Evolutionary conservation across 1,140 invertebrate genomes (phyloP), one percentile per base, ranked within the genome.

Genomic region (Drosophila fuyamai): DNA sequence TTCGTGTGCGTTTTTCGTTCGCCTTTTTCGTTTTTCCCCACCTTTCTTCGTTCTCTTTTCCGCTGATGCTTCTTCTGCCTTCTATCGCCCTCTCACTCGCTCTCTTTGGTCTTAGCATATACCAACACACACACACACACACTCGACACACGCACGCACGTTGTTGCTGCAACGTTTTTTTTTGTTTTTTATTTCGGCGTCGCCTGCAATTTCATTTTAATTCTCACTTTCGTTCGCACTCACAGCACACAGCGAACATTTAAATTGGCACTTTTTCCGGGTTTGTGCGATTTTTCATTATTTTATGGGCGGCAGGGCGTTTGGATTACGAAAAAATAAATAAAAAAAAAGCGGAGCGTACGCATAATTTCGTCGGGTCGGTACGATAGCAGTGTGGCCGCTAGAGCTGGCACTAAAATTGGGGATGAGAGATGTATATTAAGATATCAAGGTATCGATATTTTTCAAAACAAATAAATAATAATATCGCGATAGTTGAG

Each of bases 311-410:
- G 63, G 60, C 50, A 47, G 58, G 67, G 32, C 48, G 73, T 83
- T 56, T 63, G 47, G 61, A 62, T 80, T 86, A 85, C 79, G 82
- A 86, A 86, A 86, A 80, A 84, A 85, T 72, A 79, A 81, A 86
- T 81, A 72, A 75, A 81, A 85, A 85, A 86, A 81, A 75, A 65
- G 62, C 14, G 47, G 56, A 67, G 65, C 76, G 67, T 76, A 78
- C 75, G 73, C 75, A 77, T 76, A 78, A 50, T 78, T 60, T 66
- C 57, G 58, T 57, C 40, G 51, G 29, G 56, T 63, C 27, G 12
- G 27, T 18, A 2, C 8, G 16, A 46, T 7, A 46, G n/a, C 38
- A 13, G 38, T n/a, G 38, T n/a, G 38, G 29, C 29, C 29, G 29
- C 29, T 16, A 43, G 41, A 13, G 47, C 23, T 48, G 46, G 46